These are phyloP conservation scores for Drymonia ruficornis DNA, from an alignment of 2,888 invertebrate species.

Conservation along the genomic window DNA sequence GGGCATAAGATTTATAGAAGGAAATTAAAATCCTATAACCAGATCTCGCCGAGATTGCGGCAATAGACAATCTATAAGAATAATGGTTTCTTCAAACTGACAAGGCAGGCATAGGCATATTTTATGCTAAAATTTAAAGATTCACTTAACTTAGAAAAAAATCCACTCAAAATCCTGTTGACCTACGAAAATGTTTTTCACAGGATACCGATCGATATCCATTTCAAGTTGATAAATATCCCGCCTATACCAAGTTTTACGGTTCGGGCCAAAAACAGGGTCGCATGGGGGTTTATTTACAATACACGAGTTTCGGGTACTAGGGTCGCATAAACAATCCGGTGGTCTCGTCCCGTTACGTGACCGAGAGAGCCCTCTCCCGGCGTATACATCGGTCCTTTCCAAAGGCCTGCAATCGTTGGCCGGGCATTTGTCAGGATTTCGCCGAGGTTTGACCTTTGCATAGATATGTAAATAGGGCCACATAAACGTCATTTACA, in stretches of 20 bases:
- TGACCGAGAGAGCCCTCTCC: conserved; percentile 20
- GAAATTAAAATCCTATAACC: conserved; percentile 2
- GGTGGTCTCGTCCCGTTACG: conserved; percentile 16
- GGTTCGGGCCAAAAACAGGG: background rate
- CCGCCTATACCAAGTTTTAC: background rate
- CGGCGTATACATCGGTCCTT: conserved; percentile 22
- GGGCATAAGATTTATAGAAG: conserved; percentile 2
- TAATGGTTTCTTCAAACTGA: too few relatives aligned
- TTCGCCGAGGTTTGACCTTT: conserved; percentile 28
- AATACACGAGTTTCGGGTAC: conserved; percentile 10
- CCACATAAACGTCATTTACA: conserved; percentile 33
- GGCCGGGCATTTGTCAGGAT: conserved; percentile 29
- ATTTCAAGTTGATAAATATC: background rate
- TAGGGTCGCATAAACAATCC: conserved; percentile 22
- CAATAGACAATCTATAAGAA: too few relatives aligned
- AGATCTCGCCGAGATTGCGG: background rate
- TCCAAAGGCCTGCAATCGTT: conserved; percentile 23
- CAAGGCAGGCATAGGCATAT: too few relatives aligned
- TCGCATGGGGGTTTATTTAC: background rate
- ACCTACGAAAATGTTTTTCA: background rate
- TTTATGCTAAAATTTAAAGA: too few relatives aligned
- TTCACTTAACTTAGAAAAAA: too few relatives aligned
- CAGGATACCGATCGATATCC: background rate
- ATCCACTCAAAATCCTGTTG: too few relatives aligned
- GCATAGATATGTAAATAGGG: conserved; percentile 27